Base-by-base conservation (phyloP, 2,113 vertebrate genomes). In the Aegypius monachus region DNA sequence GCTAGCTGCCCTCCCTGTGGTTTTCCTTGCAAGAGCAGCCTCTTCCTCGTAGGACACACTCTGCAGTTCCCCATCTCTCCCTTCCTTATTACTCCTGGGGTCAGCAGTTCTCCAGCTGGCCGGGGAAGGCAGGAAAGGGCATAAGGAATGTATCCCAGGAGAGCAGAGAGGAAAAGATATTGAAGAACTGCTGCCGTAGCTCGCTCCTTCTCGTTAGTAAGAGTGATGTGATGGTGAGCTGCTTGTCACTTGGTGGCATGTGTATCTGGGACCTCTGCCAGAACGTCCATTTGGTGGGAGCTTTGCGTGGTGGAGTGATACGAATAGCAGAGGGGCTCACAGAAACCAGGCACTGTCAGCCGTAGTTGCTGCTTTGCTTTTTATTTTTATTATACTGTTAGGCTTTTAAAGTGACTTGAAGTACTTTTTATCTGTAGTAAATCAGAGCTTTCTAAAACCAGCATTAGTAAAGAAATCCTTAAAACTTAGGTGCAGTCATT, bases 271-370 rank as follows among this genome's bases (percentile, higher is more conserved):
- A 95, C 48, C 45, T 75, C 78, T 48, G 88, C 91, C 92, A 95
- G 85, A 79, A 81, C 66, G 80, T 89, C 95, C 93, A 82, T 95
- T 96, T 95, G 70, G 65, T 80, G 66, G n/a, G 68, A 92, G 18
- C 75, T 84, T 88, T 80, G 40, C 27, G 0, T 67, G 77, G 27
- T 93, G 70, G 65, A 58, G 53, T n/a, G 81, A 58, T 94, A 58
- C 48, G 77, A 93, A 88, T 62, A 93, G 61, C 78, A 93, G 90
- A 93, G 50, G 61, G 55, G 29, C 50, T 91, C 4, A 2, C 48
- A 89, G 77, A 92, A 94, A 79, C 47, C 36, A 34, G 80, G 63
- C 26, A n/a, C 55, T 71, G 43, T 63, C 56, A 75, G 73, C 48
- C 1, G 0, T 79, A 70, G 82, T 50, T 88, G n/a, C n/a, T 90